Base-by-base conservation (phyloP, 2,113 vertebrate genomes). In the Galeopterus variegatus region DNA sequence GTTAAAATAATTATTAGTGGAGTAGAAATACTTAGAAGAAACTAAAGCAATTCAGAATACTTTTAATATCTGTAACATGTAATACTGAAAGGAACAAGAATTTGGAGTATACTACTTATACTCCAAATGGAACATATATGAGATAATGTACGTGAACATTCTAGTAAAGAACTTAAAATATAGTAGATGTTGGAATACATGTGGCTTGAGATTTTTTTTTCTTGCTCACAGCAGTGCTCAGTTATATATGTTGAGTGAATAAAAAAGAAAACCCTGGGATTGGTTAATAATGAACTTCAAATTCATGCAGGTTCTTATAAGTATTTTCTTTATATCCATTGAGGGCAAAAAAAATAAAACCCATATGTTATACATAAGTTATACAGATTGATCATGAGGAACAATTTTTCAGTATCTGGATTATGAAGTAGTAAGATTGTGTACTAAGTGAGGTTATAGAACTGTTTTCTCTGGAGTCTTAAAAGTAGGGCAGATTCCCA, bases 31-130 rank as follows among this genome's bases (percentile, higher is more conserved):
- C 36, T 76, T 73, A 77, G 48, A 86, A 81, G 33, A 67, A 85
- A 60, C 10, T 62, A 81, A 93, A 94, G 28, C 18, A 92, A 72
- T 64, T 67, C 24, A 92, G 70, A 54, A 72, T 17, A 77, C 9
- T 56, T 89, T 85, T 48, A n/a, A 83, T 83, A 72, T 65, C 23
- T 84, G 6, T 15, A 89, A 89, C 36, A 62, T 41, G 8, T 48
- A 80, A 95, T 36, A 64, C 24, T 85, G 65, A 95, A 92, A 96
- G 72, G 41, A 93, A 83, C 24, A 21, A 52, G 60, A 83, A 94
- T 52, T 69, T 76, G 58, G n/a, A 92, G 28, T 88, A 45, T 81
- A 77, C 15, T 81, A 77, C 15, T 69, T 70, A 87, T 41, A 77
- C 8, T 85, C 41, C 48, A 76, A 82, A 76, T 75, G 21, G 81